Evolutionary conservation across 2,888 invertebrate genomes (phyloP).

Genomic region (Apamea crenata): DNA sequence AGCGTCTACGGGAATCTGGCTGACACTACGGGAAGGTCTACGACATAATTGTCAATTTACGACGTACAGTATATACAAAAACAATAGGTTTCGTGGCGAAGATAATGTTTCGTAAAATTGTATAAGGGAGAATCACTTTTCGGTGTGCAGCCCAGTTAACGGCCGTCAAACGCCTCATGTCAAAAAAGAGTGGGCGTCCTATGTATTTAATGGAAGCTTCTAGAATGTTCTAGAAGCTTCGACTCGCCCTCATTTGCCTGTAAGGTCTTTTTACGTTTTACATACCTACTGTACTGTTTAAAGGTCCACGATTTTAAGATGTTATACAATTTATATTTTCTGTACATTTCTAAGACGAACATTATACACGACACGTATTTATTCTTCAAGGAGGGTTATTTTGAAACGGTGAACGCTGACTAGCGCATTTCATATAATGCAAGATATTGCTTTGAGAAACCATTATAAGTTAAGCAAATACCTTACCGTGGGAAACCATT

Average conservation of each 20-base stretch:
- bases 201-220: no score
- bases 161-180: no score
- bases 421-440: slow-evolving; percentile 6
- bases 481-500: not conserved
- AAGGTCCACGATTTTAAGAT: not conserved
- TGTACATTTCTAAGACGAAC: not conserved
- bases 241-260: no score
- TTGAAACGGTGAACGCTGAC: not conserved
- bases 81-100: no score
- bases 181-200: no score
- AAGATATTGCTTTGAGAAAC: slow-evolving; percentile 1
- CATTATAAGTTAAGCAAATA: not conserved
- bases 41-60: not conserved
- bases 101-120: no score
- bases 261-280: not conserved
- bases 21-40: not conserved
- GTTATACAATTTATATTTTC: not conserved
- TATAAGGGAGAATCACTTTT: no score
- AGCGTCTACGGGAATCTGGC: not conserved
- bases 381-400: slow-evolving; percentile 19
- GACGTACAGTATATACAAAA: no score
- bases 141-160: no score
- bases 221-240: no score
- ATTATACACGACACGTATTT: not conserved
- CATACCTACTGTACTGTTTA: not conserved